Conservation (phyloP, 1,140 invertebrate genomes). For the Trachymyrmex septentrionalis region DNA sequence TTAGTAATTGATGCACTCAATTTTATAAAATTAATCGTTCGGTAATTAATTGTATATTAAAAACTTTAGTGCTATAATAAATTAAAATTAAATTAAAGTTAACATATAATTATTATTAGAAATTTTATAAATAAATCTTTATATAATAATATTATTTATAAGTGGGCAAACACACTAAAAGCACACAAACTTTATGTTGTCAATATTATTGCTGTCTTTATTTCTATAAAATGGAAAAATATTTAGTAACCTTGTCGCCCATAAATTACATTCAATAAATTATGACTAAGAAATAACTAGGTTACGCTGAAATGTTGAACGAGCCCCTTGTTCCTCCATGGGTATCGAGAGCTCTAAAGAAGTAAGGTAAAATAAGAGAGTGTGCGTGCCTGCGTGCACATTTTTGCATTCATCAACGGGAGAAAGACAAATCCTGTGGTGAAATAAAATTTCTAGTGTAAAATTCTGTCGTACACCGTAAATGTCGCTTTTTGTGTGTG, state of each 20-base stretch:
- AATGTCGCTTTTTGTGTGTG: slow-evolving; percentile 12
- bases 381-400: neutral
- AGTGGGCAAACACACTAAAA: neutral
- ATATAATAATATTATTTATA: neutral
- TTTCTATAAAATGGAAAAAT: slow-evolving; percentile 17
- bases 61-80: neutral
- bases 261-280: slow-evolving; percentile 24
- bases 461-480: slow-evolving; percentile 21
- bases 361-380: slow-evolving; percentile 36
- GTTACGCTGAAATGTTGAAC: slow-evolving; percentile 53
- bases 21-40: neutral
- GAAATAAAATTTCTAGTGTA: slow-evolving; percentile 19
- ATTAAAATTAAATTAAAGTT: neutral
- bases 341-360: slow-evolving; percentile 66
- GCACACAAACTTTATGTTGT: neutral
- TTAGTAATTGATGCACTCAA: neutral
- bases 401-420: slow-evolving; percentile 27
- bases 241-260: neutral
- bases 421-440: neutral
- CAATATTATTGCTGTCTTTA: neutral
- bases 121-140: neutral
- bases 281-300: slow-evolving; percentile 60
- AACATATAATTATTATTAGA: neutral
- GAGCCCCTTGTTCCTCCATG: slow-evolving; percentile 68
- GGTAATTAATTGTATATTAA: neutral